Evolutionary conservation across 1,140 invertebrate species (phyloP).

Genomic region (Andricus grossulariae): DNA sequence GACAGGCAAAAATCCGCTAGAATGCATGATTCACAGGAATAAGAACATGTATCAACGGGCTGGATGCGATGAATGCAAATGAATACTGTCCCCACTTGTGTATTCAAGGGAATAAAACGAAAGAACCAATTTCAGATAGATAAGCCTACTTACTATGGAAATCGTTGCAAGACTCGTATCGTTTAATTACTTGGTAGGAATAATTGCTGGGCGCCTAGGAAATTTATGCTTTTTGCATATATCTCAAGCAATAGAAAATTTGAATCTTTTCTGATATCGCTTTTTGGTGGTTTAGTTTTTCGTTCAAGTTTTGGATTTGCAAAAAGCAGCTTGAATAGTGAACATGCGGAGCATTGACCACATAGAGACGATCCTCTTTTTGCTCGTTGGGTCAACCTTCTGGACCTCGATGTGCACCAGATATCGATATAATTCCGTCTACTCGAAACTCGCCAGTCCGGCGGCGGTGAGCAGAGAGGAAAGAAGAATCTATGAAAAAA

Average conservation of each 20-base stretch:
- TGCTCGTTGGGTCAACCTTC: conserved; percentile 35
- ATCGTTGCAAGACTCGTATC: too few relatives aligned
- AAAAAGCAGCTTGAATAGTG: conserved; percentile 6
- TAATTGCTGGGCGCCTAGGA: too few relatives aligned
- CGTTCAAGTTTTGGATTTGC: background rate
- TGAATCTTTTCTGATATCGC: background rate
- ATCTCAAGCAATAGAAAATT: background rate
- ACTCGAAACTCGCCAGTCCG: conserved; percentile 27
- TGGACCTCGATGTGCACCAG: conserved; percentile 60
- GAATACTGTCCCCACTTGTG: too few relatives aligned
- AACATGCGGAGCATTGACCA: background rate
- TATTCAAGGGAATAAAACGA: too few relatives aligned
- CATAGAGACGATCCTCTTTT: conserved; percentile 39
- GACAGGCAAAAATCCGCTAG: too few relatives aligned
- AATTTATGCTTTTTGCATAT: too few relatives aligned
- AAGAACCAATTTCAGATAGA: too few relatives aligned
- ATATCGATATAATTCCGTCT: conserved; percentile 58
- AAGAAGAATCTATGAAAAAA: conserved; percentile 35
- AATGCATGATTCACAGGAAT: too few relatives aligned
- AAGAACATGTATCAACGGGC: too few relatives aligned
- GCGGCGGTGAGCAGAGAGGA: conserved; percentile 42
- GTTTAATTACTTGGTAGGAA: too few relatives aligned
- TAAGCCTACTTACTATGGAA: too few relatives aligned
- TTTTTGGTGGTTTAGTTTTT: background rate
- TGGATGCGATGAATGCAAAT: too few relatives aligned